Percentiles rank a stretch among this genome's conserved stretches.
phyloP scores from a whole-genome alignment of 2,888 invertebrate species.

The Drosophila peninsularis region DNA sequence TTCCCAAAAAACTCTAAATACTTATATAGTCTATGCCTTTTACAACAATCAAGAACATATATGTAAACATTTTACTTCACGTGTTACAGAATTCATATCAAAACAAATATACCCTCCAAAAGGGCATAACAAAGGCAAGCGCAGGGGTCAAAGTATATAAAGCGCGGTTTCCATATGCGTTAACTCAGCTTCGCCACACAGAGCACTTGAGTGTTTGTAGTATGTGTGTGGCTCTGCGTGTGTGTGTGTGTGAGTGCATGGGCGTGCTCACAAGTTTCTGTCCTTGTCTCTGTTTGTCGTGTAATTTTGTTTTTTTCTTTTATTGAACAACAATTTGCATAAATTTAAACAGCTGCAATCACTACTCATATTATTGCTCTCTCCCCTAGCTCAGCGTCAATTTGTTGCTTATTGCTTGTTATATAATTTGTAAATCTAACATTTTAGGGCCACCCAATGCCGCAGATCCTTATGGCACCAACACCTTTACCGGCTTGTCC shows the following conservation, averaged over 20 bases:
- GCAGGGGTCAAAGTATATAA: conserved; percentile 36
- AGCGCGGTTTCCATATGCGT: conserved; percentile 66
- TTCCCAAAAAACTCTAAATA: no score
- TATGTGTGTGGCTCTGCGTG: conserved; percentile 25
- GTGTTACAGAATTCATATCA: no score
- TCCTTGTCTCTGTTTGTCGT: conserved; percentile 38
- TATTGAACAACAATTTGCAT: conserved; percentile 22
- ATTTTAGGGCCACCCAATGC: conserved; percentile 86
- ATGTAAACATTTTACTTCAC: no score
- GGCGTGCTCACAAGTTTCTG: conserved; percentile 18
- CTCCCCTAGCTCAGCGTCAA: conserved; percentile 2
- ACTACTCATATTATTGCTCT: conserved; percentile 1
- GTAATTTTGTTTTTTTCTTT: conserved; percentile 35
- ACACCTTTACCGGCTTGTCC: conserved; percentile 84
- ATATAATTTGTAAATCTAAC: conserved; percentile 12
- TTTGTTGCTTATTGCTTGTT: no score
- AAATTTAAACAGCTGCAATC: conserved; percentile 23
- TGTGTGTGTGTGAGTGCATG: conserved; percentile 29
- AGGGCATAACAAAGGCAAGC: conserved; percentile 5
- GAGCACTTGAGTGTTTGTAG: background rate
- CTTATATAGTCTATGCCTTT: no score
- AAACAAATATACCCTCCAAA: background rate
- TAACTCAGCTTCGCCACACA: conserved; percentile 60
- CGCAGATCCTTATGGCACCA: conserved; percentile 86
- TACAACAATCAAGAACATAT: background rate